Conservation (phyloP, 2,113 vertebrate species). For the Sinocyclocheilus rhinocerous region DNA sequence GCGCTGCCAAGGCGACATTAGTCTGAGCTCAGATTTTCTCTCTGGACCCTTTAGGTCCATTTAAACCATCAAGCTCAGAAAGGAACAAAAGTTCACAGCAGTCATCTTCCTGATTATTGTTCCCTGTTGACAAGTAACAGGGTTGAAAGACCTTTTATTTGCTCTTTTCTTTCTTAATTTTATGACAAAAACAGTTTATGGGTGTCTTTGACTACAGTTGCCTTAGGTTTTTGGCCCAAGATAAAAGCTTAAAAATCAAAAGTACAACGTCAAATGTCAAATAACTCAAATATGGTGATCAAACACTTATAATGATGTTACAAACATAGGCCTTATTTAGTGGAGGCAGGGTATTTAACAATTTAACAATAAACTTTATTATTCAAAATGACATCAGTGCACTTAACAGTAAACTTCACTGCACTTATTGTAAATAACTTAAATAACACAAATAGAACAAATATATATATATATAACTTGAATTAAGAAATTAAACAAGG, state of each 20-base stretch:
- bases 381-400: too few species aligned
- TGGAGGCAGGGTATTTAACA: too few species aligned
- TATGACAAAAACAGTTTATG: slow-evolving; percentile 37
- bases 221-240: not conserved
- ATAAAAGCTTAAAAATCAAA: slow-evolving; percentile 13
- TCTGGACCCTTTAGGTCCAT: slow-evolving; percentile 4
- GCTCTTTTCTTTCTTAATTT: slow-evolving; percentile 6
- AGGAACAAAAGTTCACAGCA: slow-evolving; percentile 44
- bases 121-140: slow-evolving; percentile 36
- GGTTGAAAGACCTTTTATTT: slow-evolving; percentile 31
- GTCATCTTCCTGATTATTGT: slow-evolving; percentile 26
- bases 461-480: too few species aligned
- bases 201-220: not conserved
- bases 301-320: too few species aligned
- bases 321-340: too few species aligned
- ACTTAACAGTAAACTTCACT: too few species aligned
- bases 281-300: too few species aligned
- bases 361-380: too few species aligned
- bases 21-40: not conserved
- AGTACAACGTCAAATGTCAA: not conserved
- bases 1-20: not conserved
- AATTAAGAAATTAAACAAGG: too few species aligned
- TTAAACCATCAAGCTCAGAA: slow-evolving; percentile 24
- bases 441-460: too few species aligned
- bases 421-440: too few species aligned